Conservation (phyloP, 1,140 invertebrate species). For the Drosophila orena region DNA sequence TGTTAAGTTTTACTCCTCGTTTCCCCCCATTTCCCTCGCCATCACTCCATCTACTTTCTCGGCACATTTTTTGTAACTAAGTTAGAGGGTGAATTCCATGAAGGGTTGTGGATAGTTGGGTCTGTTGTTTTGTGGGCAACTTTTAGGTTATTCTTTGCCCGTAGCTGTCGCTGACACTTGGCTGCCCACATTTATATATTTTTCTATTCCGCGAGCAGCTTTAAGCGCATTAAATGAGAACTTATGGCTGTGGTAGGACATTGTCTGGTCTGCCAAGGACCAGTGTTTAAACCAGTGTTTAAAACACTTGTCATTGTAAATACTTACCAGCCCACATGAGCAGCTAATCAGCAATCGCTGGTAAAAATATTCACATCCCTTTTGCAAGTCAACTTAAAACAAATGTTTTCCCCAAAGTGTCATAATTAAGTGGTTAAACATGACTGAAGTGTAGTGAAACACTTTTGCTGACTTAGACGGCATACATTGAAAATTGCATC, state of each 20-base stretch:
- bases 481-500: slow-evolving; percentile 62
- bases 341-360: background rate
- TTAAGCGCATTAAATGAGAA: slow-evolving; percentile 69
- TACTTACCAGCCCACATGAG: no score
- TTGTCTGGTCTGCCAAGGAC: background rate
- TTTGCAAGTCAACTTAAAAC: slow-evolving; percentile 2
- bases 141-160: slow-evolving; percentile 27
- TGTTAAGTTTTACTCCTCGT: slow-evolving; percentile 69
- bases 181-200: slow-evolving; percentile 25
- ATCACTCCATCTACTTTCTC: slow-evolving; percentile 9
- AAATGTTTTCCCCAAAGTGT: slow-evolving; percentile 29
- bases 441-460: slow-evolving; percentile 37
- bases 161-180: slow-evolving; percentile 67
- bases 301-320: background rate
- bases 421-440: slow-evolving; percentile 51
- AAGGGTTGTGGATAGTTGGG: background rate
- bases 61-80: slow-evolving; percentile 57
- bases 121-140: slow-evolving; percentile 13
- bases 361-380: background rate
- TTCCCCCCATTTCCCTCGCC: slow-evolving; percentile 7
- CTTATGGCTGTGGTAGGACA: slow-evolving; percentile 1
- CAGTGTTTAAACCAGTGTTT: no score
- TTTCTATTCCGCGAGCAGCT: slow-evolving; percentile 17
- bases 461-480: slow-evolving; percentile 50
- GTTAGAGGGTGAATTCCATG: background rate